Base-by-base conservation (phyloP, 2,888 invertebrate genomes). In the Hyposoter didymator region DNA sequence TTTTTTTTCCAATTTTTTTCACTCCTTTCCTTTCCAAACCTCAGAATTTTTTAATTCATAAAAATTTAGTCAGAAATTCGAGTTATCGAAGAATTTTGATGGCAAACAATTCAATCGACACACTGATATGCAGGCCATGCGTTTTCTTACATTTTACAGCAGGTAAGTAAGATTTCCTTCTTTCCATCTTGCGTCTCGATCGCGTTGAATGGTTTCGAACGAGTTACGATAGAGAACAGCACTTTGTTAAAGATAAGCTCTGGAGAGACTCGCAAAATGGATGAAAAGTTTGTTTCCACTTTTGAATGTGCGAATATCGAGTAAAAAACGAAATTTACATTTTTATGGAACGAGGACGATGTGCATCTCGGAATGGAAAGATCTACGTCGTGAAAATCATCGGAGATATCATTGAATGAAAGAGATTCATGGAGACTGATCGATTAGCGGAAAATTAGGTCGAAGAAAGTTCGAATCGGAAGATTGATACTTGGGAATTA, bases 181-280 rank as follows among this genome's bases (percentile, higher is more conserved):
- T 32, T 19, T 45, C 28, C 62, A 28, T 47, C 19, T 19, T 12
- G 22, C 0, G 22, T 55, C 55, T 32, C 19, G 45, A 52, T 43
- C 35, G 35, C 35, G 35, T 66, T 62, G 70, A 84, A 64, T 69
- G 39, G 85, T 69, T 87, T 86, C 32, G 76, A 70, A 59, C 64
- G 32, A 66, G 52, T 39, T 70, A 87, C 87, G 85, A 84, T 69
- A 88, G 88, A 82, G 87, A 82, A 84, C 89, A 88, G 86, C 88
- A 88, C 88, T 47, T 39, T 35, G 47, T 62, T 75, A 5, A 55
- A 47, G 22, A 5, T 28, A 0, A 32, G 32, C 19, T 22, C 32
- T 14, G 8, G 12, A 64, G 10, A 32, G 49, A 45, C 22, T 47
- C 39, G 17, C 19, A 43, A 0, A 17, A 0, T 28, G 2, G 28